A percentile compares a stretch with the other conserved stretches of the same genome.
Evolutionary conservation across 2,113 vertebrate species (phyloP).

Genomic region (Calonectris borealis): DNA sequence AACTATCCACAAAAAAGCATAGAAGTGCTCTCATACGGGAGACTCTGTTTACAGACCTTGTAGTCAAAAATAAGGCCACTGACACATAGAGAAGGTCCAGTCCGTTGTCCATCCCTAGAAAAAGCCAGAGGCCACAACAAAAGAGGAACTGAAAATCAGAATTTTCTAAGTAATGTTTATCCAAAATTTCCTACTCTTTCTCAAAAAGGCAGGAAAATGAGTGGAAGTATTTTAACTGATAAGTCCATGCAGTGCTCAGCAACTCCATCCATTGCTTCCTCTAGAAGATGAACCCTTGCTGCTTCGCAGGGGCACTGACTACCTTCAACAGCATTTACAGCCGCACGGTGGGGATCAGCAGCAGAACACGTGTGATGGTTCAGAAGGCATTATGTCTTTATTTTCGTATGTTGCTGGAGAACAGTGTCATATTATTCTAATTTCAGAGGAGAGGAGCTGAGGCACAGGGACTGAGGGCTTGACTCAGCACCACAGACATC

Average conservation of each 20-base stretch:
- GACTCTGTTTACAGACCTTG: background rate
- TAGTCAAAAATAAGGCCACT: background rate
- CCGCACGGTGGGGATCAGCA: fast-evolving
- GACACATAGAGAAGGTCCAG: background rate
- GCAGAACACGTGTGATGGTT: fast-evolving
- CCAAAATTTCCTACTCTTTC: background rate
- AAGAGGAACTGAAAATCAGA: background rate
- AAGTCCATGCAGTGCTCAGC: background rate
- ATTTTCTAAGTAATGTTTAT: background rate
- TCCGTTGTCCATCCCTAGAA: background rate
- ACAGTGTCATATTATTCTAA: background rate
- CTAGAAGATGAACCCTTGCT: background rate
- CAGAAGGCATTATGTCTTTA: background rate
- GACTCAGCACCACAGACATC: background rate
- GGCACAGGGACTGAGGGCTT: background rate
- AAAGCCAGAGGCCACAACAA: background rate
- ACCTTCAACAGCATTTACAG: background rate
- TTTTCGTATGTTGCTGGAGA: background rate
- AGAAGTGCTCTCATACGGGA: background rate
- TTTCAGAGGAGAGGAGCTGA: background rate
- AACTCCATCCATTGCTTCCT: background rate
- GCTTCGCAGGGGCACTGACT: background rate
- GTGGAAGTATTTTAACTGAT: background rate
- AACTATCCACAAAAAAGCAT: background rate
- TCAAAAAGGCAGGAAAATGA: background rate